Percentiles rank a stretch among this genome's conserved stretches.
phyloP scores from a whole-genome alignment of 1,140 invertebrate species.

The Drosophila lowei region DNA sequence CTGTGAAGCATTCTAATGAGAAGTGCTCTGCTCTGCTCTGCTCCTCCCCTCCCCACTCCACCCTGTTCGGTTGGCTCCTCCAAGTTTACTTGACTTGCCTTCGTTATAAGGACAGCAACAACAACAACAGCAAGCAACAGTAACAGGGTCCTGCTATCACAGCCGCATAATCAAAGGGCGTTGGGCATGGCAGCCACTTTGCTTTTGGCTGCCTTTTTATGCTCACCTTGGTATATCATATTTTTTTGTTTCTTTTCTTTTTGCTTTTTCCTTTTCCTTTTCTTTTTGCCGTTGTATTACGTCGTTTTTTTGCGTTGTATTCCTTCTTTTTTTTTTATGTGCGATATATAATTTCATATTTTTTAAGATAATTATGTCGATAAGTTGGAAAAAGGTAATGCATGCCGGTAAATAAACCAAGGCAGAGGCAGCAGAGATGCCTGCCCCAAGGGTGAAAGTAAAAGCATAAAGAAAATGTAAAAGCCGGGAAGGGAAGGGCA shows the following conservation, averaged over 20 bases:
- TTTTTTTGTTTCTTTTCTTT: conserved; percentile 13
- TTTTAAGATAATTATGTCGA: conserved; percentile 80
- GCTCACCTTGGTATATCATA: conserved; percentile 30
- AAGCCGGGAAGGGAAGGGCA: neutral
- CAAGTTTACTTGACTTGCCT: conserved; percentile 47
- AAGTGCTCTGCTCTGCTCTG: conserved; percentile 41
- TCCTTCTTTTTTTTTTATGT: conserved; percentile 60
- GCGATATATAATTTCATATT: conserved; percentile 76
- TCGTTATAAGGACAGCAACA: conserved; percentile 48
- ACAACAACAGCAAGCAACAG: conserved; percentile 7
- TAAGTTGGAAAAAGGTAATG: conserved; percentile 71
- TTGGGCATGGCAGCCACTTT: conserved; percentile 36
- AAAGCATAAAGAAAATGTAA: conserved; percentile 23
- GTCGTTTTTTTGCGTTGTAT: conserved; percentile 21
- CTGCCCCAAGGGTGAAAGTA: conserved; percentile 30
- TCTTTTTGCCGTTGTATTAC: conserved; percentile 25
- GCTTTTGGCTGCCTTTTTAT: conserved; percentile 47
- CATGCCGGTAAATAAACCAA: conserved; percentile 56
- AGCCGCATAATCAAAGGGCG: conserved; percentile 71
- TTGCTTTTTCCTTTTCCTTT: conserved; percentile 31
- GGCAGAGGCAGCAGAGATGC: neutral
- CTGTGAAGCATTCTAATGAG: conserved; percentile 75
- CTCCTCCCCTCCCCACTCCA: no score
- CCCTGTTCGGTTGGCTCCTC: neutral
- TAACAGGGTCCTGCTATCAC: conserved; percentile 60